These are phyloP conservation scores for Ectemnius lituratus DNA, from an alignment of 2,888 invertebrate genomes.

Conservation along the genomic window DNA sequence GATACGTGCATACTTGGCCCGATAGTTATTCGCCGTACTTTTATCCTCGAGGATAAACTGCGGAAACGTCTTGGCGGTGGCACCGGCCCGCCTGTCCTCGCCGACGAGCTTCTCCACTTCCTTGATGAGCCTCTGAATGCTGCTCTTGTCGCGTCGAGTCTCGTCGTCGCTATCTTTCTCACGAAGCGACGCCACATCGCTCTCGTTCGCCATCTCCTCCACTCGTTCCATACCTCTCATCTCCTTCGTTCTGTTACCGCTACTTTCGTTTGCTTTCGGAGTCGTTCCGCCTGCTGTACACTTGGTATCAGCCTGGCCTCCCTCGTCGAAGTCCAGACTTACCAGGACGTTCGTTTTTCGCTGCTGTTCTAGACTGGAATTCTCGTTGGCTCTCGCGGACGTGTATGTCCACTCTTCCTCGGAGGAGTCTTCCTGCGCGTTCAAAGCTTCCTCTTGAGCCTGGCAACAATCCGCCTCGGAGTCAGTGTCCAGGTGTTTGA, in stretches of 20 bases:
- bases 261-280: slow-evolving; percentile 63
- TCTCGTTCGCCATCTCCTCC: slow-evolving; percentile 35
- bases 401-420: slow-evolving; percentile 86
- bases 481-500: slow-evolving; percentile 92
- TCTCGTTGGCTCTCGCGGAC: slow-evolving; percentile 46
- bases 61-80: slow-evolving; percentile 78
- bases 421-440: slow-evolving; percentile 80
- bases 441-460: slow-evolving; percentile 74
- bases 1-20: slow-evolving; percentile 83
- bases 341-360: slow-evolving; percentile 67
- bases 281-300: slow-evolving; percentile 44
- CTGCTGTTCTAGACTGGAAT: slow-evolving; percentile 46
- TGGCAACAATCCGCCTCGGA: slow-evolving; percentile 83
- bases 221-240: slow-evolving; percentile 23
- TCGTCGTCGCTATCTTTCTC: slow-evolving; percentile 79
- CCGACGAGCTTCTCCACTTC: slow-evolving; percentile 90
- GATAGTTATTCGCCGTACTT: slow-evolving; percentile 73
- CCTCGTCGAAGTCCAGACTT: slow-evolving; percentile 69
- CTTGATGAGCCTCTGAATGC: slow-evolving; percentile 87
- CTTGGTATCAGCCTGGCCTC: slow-evolving; percentile 47
- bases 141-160: slow-evolving; percentile 80
- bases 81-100: slow-evolving; percentile 77
- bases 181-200: slow-evolving; percentile 68
- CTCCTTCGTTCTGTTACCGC: slow-evolving; percentile 36
- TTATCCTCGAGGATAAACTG: slow-evolving; percentile 79